Evolutionary conservation across 2,888 invertebrate genomes (phyloP).

Genomic region (Bursaphelenchus okinawaensis): DNA sequence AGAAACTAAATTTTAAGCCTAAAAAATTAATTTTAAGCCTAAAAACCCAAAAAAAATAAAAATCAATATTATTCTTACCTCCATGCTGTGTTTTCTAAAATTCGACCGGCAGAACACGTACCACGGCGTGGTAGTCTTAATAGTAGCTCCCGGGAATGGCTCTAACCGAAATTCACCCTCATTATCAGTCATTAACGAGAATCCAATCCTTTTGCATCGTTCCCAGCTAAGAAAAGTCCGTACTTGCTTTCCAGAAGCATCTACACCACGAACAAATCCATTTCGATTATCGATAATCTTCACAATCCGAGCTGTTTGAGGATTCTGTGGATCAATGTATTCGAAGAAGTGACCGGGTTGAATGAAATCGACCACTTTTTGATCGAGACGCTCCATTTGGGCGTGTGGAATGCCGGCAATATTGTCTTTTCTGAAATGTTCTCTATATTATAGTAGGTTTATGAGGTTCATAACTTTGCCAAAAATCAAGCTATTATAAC

Average conservation of each 20-base stretch:
- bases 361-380: slow-evolving; percentile 2
- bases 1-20: not conserved
- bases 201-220: slow-evolving; percentile 23
- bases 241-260: not conserved
- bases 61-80: too few relatives aligned
- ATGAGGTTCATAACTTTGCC: too few relatives aligned
- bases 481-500: too few relatives aligned
- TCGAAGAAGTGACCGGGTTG: slow-evolving; percentile 25
- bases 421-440: not conserved
- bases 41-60: not conserved
- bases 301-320: slow-evolving; percentile 19
- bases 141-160: not conserved
- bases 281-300: slow-evolving; percentile 13
- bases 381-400: not conserved
- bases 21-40: not conserved
- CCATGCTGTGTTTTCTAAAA: slow-evolving; percentile 3
- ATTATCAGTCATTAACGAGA: slow-evolving; percentile 15
- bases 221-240: slow-evolving; percentile 18
- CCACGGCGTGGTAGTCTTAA: not conserved
- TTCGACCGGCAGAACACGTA: slow-evolving; percentile 1
- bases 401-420: not conserved
- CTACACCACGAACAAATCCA: slow-evolving; percentile 16
- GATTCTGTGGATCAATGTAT: slow-evolving; percentile 17
- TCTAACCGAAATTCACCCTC: slow-evolving; percentile 11
- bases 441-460: too few relatives aligned